Conservation (phyloP, 2,797 vertebrate species). For the Cuniculus paca region DNA sequence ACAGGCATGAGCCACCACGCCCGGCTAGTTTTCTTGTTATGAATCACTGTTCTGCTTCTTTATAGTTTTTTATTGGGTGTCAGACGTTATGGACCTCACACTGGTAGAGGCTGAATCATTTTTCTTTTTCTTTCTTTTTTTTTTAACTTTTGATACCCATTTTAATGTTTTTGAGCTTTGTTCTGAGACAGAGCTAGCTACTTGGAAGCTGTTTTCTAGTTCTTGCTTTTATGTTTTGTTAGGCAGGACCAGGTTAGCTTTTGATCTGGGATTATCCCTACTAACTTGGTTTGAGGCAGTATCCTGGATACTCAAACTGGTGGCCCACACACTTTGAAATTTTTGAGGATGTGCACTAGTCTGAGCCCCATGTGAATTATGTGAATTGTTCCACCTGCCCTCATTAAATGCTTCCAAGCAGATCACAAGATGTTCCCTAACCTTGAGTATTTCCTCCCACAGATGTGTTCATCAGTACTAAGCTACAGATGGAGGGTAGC, state of each 20-base stretch:
- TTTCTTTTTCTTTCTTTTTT: neutral
- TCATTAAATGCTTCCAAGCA: neutral
- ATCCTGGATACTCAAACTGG: neutral
- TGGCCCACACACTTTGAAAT: neutral
- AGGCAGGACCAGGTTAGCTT: neutral
- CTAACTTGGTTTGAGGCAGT: neutral
- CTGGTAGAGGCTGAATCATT: neutral
- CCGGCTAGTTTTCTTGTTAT: too few relatives aligned
- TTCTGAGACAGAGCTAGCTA: constrained; percentile 2
- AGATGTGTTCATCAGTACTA: neutral
- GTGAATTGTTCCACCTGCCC: neutral
- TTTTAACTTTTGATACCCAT: neutral
- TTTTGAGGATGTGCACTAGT: neutral
- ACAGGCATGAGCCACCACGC: too few relatives aligned
- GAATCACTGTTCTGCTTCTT: too few relatives aligned
- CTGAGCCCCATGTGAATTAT: neutral
- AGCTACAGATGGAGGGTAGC: neutral
- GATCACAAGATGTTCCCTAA: neutral
- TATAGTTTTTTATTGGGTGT: too few relatives aligned
- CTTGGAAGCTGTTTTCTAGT: neutral
- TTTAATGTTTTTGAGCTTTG: constrained; percentile 33
- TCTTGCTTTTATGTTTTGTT: neutral
- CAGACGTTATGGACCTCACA: neutral
- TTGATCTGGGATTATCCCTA: neutral
- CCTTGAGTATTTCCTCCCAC: neutral